Conservation (phyloP, 2,888 invertebrate species). For the Hypselothyrea guttata region DNA sequence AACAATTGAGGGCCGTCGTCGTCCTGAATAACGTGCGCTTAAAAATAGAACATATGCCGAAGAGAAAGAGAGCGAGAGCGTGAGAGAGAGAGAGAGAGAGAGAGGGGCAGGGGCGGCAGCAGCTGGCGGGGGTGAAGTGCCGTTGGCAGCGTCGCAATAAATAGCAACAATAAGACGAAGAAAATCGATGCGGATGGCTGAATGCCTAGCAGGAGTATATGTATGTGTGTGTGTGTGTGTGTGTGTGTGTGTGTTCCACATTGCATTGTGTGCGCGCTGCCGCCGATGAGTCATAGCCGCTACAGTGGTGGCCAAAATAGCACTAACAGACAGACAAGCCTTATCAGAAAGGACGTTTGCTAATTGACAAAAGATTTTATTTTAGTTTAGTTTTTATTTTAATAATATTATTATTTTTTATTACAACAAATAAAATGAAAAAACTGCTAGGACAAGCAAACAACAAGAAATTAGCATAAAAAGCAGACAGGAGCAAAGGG, state of each 20-base stretch:
- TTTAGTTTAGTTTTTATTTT: not conserved
- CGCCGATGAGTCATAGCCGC: conserved; percentile 76
- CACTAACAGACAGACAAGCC: conserved; percentile 48
- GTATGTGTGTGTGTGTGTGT: conserved; percentile 28
- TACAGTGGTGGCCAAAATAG: conserved; percentile 60
- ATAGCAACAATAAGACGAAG: conserved; percentile 73
- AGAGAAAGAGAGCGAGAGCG: conserved; percentile 27
- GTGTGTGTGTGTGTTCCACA: conserved; percentile 62
- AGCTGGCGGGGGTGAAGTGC: conserved; percentile 60
- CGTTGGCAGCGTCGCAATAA: conserved; percentile 56
- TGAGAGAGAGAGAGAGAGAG: conserved; percentile 17
- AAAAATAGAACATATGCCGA: conserved; percentile 77
- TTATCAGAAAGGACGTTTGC: conserved; percentile 77
- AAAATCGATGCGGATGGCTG: conserved; percentile 76
- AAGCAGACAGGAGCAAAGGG: conserved; percentile 47
- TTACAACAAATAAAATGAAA: too few species aligned
- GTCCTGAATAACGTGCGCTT: conserved; percentile 52
- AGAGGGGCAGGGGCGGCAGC: conserved; percentile 15
- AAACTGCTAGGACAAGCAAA: not conserved
- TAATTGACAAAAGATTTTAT: conserved; percentile 57
- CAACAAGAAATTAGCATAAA: not conserved
- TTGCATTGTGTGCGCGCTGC: conserved; percentile 63
- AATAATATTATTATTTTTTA: too few species aligned
- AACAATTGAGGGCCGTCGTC: conserved; percentile 34
- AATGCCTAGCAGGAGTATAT: conserved; percentile 58